These are phyloP conservation scores for Callosobruchus maculatus DNA, from an alignment of 2,888 invertebrate genomes.

Conservation along the genomic window DNA sequence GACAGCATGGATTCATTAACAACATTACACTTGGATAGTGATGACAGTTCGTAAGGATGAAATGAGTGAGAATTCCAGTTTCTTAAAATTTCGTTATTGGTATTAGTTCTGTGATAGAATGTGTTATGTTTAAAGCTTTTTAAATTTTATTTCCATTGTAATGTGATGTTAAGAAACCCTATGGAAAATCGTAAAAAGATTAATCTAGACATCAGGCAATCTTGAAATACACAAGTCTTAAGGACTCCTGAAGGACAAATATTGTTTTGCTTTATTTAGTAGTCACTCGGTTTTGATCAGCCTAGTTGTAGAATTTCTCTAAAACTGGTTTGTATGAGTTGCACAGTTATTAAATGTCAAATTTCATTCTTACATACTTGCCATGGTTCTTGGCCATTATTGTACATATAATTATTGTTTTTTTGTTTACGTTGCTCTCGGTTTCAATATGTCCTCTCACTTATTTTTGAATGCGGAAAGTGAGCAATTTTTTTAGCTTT, in stretches of 20 bases:
- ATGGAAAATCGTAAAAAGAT: constrained; percentile 9
- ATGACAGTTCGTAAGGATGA: constrained; percentile 25
- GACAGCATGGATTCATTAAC: constrained; percentile 37
- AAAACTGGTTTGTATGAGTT: too few relatives aligned
- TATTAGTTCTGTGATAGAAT: constrained; percentile 24
- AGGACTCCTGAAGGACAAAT: not conserved
- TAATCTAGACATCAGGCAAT: not conserved
- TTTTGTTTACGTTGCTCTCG: too few relatives aligned
- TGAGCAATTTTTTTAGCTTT: too few relatives aligned
- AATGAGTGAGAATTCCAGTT: not conserved
- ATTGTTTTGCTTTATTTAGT: not conserved
- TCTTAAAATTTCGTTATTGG: constrained; percentile 13
- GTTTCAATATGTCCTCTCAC: too few relatives aligned
- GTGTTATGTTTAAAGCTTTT: constrained; percentile 21
- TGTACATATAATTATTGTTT: too few relatives aligned
- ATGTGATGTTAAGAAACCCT: constrained; percentile 17
- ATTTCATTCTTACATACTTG: too few relatives aligned
- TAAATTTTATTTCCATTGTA: constrained; percentile 20
- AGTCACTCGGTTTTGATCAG: too few relatives aligned
- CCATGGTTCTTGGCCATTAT: too few relatives aligned
- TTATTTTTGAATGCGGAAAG: too few relatives aligned
- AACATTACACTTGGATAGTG: constrained; percentile 31
- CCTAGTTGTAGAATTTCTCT: too few relatives aligned
- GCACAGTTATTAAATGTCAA: too few relatives aligned
- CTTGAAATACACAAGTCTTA: not conserved